Evolutionary conservation across 2,888 invertebrate genomes (phyloP), one percentile per base, ranked within the genome.

Genomic region (Zygogramma bicolorata): DNA sequence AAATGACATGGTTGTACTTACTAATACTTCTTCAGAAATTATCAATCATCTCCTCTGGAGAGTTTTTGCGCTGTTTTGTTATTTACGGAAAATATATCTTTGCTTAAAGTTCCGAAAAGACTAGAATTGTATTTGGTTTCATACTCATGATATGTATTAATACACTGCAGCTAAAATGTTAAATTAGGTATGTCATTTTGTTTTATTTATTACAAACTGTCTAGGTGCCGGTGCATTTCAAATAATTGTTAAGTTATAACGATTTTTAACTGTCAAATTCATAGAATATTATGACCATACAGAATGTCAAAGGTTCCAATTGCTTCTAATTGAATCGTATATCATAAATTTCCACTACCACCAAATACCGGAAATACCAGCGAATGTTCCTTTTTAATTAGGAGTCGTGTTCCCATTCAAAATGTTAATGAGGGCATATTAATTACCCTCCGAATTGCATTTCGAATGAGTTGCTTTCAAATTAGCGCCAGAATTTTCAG

Each of bases 401-500:
- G n/a, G 63, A 22, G 15, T 58, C 46, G 69, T 53, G 46, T 49
- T 42, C 20, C 65, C 34, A 40, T 67, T 59, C 60, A 60, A 67
- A 66, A 75, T 73, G 68, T 63, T 70, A 70, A 71, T 66, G 73
- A 75, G 72, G 71, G 53, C 67, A 65, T 73, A 75, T 73, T 75
- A 75, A 75, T 75, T 73, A 73, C 63, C 62, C 42, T 40, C 49
- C 46, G 46, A 63, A 71, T 68, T 29, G 71, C 70, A 73, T 75
- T 75, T 69, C 71, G 67, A 75, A 73, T 71, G 71, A 71, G 69
- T 69, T 34, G 75, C 69, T 68, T 71, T 69, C 71, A 67, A 75
- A 75, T 75, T 75, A 73, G 71, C 73, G 53, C 27, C 59, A 70
- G 65, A 69, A 73, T 73, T 75, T 75, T 75, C 63, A 67, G 75